phyloP scores from a whole-genome alignment of 2,888 invertebrate species.

The Hemithea aestivaria region DNA sequence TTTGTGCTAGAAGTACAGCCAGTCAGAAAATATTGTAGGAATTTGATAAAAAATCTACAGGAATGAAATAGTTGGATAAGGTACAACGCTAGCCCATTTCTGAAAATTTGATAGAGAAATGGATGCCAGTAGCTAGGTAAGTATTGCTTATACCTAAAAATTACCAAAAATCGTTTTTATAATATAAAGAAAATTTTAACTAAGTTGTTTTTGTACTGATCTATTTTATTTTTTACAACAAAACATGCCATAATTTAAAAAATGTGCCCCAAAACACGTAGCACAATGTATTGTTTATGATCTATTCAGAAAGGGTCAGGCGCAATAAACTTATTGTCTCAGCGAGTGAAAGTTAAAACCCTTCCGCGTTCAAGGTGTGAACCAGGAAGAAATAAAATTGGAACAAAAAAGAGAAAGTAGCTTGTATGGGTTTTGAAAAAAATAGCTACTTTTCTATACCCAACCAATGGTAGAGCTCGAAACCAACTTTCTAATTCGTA shows the following conservation, averaged over 20 bases:
- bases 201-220: too few species aligned
- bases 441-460: conserved; percentile 46
- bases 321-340: conserved; percentile 53
- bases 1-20: conserved; percentile 5
- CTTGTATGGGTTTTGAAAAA: conserved; percentile 52
- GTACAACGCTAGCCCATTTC: too few species aligned
- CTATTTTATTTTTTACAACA: too few species aligned
- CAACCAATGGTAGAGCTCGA: conserved; percentile 55
- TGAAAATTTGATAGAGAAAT: too few species aligned
- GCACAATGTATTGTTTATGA: conserved; percentile 19
- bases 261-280: too few species aligned
- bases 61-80: too few species aligned
- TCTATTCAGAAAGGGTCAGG: conserved; percentile 12
- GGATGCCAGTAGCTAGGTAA: too few species aligned
- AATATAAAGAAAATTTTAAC: too few species aligned
- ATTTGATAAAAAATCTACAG: not conserved
- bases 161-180: too few species aligned
- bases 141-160: too few species aligned
- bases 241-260: too few species aligned
- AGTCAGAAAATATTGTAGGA: conserved; percentile 1
- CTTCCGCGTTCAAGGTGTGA: conserved; percentile 64
- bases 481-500: conserved; percentile 70
- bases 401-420: conserved; percentile 76
- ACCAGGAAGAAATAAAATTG: conserved; percentile 66
- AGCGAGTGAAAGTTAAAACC: conserved; percentile 66